A percentile compares a stretch with the other conserved stretches of the same genome.
Evolutionary conservation across 2,888 invertebrate genomes (phyloP).

Genomic region (Sinohyriopsis cumingii): DNA sequence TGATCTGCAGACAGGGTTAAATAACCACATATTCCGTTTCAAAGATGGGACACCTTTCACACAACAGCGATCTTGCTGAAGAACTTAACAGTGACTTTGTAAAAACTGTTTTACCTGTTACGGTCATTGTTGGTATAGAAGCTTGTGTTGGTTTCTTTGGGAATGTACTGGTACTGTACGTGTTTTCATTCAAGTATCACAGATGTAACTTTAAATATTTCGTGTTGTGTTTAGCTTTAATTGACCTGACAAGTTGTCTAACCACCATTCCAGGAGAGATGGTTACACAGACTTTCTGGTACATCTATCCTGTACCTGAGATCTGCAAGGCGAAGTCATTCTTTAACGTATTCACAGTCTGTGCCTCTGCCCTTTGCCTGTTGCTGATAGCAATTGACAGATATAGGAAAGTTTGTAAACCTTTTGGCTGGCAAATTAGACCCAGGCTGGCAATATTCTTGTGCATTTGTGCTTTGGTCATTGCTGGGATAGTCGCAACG

Average conservation of each 20-base stretch:
- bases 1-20: too few relatives aligned
- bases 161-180: slow-evolving; percentile 24
- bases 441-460: slow-evolving; percentile 9
- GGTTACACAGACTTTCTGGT: slow-evolving; percentile 31
- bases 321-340: slow-evolving; percentile 23
- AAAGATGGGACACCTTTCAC: not conserved
- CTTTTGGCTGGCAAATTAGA: slow-evolving; percentile 18
- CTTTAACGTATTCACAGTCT: slow-evolving; percentile 18
- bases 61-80: not conserved
- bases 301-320: slow-evolving; percentile 15
- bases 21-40: too few relatives aligned
- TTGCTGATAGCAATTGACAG: slow-evolving; percentile 20
- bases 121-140: slow-evolving; percentile 22
- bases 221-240: slow-evolving; percentile 26
- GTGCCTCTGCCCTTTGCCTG: slow-evolving; percentile 14
- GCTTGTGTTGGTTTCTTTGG: slow-evolving; percentile 27
- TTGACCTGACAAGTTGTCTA: slow-evolving; percentile 25
- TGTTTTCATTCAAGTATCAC: slow-evolving; percentile 26
- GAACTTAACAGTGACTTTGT: slow-evolving; percentile 18
- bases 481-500: slow-evolving; percentile 11
- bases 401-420: slow-evolving; percentile 20
- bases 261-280: slow-evolving; percentile 34
- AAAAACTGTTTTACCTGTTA: slow-evolving; percentile 16
- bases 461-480: slow-evolving; percentile 4
- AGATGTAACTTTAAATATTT: slow-evolving; percentile 30